Evolutionary conservation across 2,888 invertebrate species (phyloP).

Genomic region (Caenorhabditis sp.): DNA sequence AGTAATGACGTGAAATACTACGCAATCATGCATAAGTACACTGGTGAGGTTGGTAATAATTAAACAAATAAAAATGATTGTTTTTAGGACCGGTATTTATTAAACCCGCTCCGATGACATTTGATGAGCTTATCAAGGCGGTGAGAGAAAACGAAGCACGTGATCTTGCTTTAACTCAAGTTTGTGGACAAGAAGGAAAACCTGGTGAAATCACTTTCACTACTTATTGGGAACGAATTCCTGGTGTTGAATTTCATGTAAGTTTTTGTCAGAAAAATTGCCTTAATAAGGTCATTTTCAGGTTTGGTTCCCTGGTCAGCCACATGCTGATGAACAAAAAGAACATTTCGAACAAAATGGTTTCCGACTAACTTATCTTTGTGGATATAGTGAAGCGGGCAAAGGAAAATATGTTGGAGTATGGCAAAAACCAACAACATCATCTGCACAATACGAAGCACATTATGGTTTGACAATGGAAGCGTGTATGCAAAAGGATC

Average conservation of each 20-base stretch:
- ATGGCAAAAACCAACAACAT: slow-evolving; percentile 63
- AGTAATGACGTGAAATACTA: slow-evolving; percentile 55
- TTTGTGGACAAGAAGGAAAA: slow-evolving; percentile 68
- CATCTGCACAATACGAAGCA: slow-evolving; percentile 63
- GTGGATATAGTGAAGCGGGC: slow-evolving; percentile 63
- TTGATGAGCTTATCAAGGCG: slow-evolving; percentile 63
- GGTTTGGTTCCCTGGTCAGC: slow-evolving; percentile 70
- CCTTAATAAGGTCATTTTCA: slow-evolving; percentile 10
- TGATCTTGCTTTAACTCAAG: slow-evolving; percentile 67
- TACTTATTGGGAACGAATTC: slow-evolving; percentile 69
- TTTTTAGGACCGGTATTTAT: slow-evolving; percentile 62
- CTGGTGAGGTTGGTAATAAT: slow-evolving; percentile 32
- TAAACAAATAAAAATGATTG: not conserved
- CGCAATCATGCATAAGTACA: slow-evolving; percentile 69
- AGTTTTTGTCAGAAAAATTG: not conserved
- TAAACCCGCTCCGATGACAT: slow-evolving; percentile 68
- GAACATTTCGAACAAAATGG: slow-evolving; percentile 63
- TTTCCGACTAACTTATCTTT: slow-evolving; percentile 63
- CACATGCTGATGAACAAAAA: slow-evolving; percentile 64
- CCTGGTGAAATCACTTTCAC: slow-evolving; percentile 61
- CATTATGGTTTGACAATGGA: slow-evolving; percentile 67
- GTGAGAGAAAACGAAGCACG: slow-evolving; percentile 67
- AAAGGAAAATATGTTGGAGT: slow-evolving; percentile 65
- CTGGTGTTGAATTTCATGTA: slow-evolving; percentile 63
- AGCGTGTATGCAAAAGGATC: slow-evolving; percentile 64